Percentiles rank a stretch among this genome's conserved stretches.
These are phyloP conservation scores for Meteorus colon DNA, from an alignment of 2,888 invertebrate species.

Conservation along the genomic window DNA sequence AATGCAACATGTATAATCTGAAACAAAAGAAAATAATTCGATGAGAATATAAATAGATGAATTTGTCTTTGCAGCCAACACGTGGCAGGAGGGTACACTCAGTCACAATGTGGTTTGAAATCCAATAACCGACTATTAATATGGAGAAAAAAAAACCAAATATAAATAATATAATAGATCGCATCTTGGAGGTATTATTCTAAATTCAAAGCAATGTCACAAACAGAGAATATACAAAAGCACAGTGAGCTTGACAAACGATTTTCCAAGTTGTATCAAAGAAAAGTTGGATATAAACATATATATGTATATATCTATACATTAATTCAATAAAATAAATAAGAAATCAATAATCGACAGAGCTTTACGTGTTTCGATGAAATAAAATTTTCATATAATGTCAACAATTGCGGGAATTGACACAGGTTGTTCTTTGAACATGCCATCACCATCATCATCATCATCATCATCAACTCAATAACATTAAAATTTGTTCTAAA, in stretches of 20 bases:
- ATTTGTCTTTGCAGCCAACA: slow-evolving; percentile 70
- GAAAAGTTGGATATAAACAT: slow-evolving; percentile 26
- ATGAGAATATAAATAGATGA: slow-evolving; percentile 67
- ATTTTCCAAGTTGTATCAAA: not conserved
- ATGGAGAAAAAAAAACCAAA: not conserved
- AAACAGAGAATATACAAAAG: slow-evolving; percentile 3
- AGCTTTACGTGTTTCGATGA: slow-evolving; percentile 57
- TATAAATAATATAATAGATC: slow-evolving; percentile 7
- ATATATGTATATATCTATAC: not conserved
- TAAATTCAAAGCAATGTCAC: slow-evolving; percentile 31
- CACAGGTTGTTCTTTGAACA: not conserved
- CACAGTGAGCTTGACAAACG: not conserved
- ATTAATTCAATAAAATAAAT: slow-evolving; percentile 35
- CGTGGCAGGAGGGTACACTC: slow-evolving; percentile 68
- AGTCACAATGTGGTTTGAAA: slow-evolving; percentile 67
- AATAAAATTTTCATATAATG: slow-evolving; percentile 46
- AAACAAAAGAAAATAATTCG: slow-evolving; percentile 52
- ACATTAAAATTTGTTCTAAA: slow-evolving; percentile 24
- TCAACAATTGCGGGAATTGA: slow-evolving; percentile 11
- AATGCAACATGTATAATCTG: slow-evolving; percentile 45
- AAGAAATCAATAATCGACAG: slow-evolving; percentile 54
- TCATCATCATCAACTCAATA: slow-evolving; percentile 27
- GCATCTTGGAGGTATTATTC: slow-evolving; percentile 22
- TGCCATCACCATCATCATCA: not conserved
- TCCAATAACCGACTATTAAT: slow-evolving; percentile 8